These are phyloP conservation scores for Notospermus geniculatus DNA, from an alignment of 1,140 invertebrate genomes.

Conservation along the genomic window DNA sequence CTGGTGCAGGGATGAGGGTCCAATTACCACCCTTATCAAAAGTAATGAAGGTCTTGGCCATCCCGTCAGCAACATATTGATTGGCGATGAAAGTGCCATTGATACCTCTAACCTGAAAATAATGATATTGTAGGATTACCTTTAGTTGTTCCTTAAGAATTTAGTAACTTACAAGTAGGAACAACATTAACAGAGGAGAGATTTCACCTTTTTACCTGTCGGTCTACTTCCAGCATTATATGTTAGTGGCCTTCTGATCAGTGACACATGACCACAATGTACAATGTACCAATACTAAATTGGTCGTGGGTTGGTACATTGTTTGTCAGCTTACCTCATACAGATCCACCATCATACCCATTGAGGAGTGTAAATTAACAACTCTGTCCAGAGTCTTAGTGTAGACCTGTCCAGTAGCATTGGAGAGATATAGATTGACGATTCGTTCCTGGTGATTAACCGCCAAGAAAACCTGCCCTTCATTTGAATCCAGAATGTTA, in stretches of 20 bases:
- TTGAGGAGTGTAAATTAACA: constrained; percentile 45
- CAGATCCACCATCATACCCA: too few relatives aligned
- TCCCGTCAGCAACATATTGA: constrained; percentile 58
- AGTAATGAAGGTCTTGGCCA: constrained; percentile 69
- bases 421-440: constrained; percentile 70
- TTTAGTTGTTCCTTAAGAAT: not conserved
- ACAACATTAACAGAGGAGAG: too few relatives aligned
- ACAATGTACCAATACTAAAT: too few relatives aligned
- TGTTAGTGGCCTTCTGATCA: too few relatives aligned
- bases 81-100: constrained; percentile 84
- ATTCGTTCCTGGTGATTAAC: constrained; percentile 72
- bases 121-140: not conserved
- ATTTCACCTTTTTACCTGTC: too few relatives aligned
- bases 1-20: constrained; percentile 69
- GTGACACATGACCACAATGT: too few relatives aligned
- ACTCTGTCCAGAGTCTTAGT: constrained; percentile 75
- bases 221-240: too few relatives aligned
- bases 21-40: constrained; percentile 84
- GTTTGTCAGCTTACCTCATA: constrained; percentile 65
- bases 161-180: constrained; percentile 7
- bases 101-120: constrained; percentile 70
- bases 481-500: constrained; percentile 77
- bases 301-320: too few relatives aligned
- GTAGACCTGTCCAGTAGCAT: constrained; percentile 60
- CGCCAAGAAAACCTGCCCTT: constrained; percentile 73